Evolutionary conservation across 2,797 vertebrate species (phyloP), one percentile per base, ranked within the genome.

Genomic region (Siniperca scherzeri): DNA sequence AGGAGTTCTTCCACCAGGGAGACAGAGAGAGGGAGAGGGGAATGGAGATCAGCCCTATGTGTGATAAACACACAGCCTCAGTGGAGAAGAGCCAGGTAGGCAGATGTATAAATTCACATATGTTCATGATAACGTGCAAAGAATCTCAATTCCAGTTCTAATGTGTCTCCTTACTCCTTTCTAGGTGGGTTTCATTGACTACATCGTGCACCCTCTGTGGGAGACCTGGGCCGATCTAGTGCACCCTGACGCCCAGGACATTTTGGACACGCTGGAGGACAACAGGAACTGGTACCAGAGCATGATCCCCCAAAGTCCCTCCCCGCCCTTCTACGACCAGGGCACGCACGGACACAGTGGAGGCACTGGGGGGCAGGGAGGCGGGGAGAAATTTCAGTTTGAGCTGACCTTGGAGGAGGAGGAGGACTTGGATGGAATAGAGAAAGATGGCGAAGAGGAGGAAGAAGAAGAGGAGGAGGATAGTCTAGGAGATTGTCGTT

Each of bases 201-300:
- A 99, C 92, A 99, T 99, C 0, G 98, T 98, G 36, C 98, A 99
- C 59, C 98, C 98, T 0, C 95, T 99, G 69, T 99, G 98, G 98
- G 98, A 99, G 95, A 99, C 98, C 0, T 99, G 98, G 98, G 98
- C 98, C 0, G 98, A 99, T 89, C 95, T 99, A 90, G 98, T 99
- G 27, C 98, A 99, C 90, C 98, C 98, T 0, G 98, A 99, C 0
- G 98, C 98, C 71, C 98, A 99, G 94, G 98, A 99, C 93, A 99
- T 99, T 88, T 95, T 99, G 94, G 98, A 99, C 91, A 99, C 97
- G 0, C 91, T 99, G 89, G 98, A 99, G 93, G 98, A 99, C 94
- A 99, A 99, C 95, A 97, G 98, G 93, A 99, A 99, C 96, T 99
- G 98, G 98, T 99, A 99, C 95, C 98, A 99, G 96, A 99, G 98